Evolutionary conservation across 2,113 vertebrate genomes (phyloP).

Genomic region (Glaucomys volans): DNA sequence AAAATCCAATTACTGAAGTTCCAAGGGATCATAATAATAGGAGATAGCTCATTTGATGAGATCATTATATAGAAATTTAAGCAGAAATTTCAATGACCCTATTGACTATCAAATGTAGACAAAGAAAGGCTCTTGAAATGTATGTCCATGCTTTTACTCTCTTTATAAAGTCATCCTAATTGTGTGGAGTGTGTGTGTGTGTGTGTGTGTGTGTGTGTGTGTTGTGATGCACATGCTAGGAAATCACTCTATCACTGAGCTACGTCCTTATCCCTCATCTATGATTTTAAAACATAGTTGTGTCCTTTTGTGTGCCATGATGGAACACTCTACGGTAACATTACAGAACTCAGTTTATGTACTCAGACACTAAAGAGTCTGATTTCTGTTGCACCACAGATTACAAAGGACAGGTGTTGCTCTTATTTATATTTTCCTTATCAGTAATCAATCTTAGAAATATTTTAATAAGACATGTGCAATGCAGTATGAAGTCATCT

Average conservation of each 20-base stretch:
- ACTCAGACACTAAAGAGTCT: not conserved
- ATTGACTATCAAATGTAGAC: conserved; percentile 28
- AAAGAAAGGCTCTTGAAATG: not conserved
- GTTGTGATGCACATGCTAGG: too few relatives aligned
- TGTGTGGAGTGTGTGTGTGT: too few relatives aligned
- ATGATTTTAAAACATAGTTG: not conserved
- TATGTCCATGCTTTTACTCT: not conserved
- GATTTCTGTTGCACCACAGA: not conserved
- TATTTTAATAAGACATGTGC: not conserved
- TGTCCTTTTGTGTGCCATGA: not conserved
- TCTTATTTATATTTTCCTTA: not conserved
- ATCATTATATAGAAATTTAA: not conserved
- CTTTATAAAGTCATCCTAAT: not conserved
- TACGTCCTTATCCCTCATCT: too few relatives aligned
- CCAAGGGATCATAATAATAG: conserved; percentile 43
- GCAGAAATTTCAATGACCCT: not conserved
- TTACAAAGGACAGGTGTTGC: not conserved
- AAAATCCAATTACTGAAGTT: conserved; percentile 58
- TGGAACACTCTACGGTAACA: not conserved
- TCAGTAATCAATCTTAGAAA: not conserved
- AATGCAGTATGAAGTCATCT: not conserved
- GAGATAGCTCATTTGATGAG: conserved; percentile 50
- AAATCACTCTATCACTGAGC: too few relatives aligned
- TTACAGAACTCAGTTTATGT: not conserved
- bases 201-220: too few relatives aligned